phyloP scores from a whole-genome alignment of 2,113 vertebrate species.

The Cyprinus carpio region DNA sequence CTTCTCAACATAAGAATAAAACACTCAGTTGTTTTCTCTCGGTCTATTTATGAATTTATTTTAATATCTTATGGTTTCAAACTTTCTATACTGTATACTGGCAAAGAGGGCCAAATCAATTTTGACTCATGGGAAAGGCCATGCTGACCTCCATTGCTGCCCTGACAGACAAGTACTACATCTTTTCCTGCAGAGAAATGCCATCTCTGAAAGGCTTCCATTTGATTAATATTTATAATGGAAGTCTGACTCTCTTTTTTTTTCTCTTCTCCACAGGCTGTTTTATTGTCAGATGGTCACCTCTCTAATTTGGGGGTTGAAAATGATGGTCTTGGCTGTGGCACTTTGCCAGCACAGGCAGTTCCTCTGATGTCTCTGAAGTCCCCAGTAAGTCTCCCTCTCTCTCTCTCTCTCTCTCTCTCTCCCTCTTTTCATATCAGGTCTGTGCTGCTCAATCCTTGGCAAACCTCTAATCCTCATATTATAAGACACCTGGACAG shows the following conservation, averaged over 20 bases:
- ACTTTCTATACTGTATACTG: constrained; percentile 49
- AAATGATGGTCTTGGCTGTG: constrained; percentile 39
- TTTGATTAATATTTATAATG: constrained; percentile 78
- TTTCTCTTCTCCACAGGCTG: constrained; percentile 66
- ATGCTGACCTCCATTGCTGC: constrained; percentile 73
- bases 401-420: constrained; percentile 17
- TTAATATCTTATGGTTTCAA: constrained; percentile 5
- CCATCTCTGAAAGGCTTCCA: constrained; percentile 74
- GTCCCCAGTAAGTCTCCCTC: constrained; percentile 22
- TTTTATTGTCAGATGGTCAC: constrained; percentile 70
- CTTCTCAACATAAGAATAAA: not conserved
- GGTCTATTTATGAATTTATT: not conserved
- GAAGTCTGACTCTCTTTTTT: constrained; percentile 66
- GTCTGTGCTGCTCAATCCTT: constrained; percentile 43
- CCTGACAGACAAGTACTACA: constrained; percentile 71
- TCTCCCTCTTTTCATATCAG: constrained; percentile 33
- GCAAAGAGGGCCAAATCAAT: constrained; percentile 56
- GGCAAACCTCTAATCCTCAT: constrained; percentile 53
- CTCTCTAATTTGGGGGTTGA: constrained; percentile 61
- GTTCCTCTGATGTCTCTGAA: constrained; percentile 31
- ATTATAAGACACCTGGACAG: constrained; percentile 55
- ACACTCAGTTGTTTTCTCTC: constrained; percentile 7
- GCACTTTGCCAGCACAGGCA: constrained; percentile 43
- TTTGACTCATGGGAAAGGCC: constrained; percentile 70
- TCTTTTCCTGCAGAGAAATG: constrained; percentile 73